These are phyloP conservation scores for Motacilla tschutschensis DNA, from an alignment of 2,113 vertebrate species.

Conservation along the genomic window DNA sequence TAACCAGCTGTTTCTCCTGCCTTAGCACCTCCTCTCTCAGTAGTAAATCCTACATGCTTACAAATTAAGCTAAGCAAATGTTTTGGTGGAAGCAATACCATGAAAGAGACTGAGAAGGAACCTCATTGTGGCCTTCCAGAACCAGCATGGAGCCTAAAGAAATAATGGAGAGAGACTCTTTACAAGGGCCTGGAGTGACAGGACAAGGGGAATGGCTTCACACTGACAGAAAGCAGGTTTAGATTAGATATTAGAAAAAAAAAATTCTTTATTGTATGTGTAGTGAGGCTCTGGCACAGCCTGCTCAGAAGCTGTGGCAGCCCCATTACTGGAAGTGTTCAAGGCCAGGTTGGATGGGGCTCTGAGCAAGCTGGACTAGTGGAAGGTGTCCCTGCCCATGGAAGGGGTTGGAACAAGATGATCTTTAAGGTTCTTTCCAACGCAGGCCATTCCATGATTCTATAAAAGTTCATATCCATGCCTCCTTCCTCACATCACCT, in stretches of 20 bases:
- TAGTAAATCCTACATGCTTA: neutral
- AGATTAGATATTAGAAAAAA: neutral
- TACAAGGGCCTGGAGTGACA: neutral
- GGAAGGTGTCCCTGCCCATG: neutral
- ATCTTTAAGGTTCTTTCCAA: neutral
- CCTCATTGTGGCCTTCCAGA: neutral
- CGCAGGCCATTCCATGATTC: neutral
- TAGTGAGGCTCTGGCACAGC: neutral
- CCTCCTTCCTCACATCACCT: neutral
- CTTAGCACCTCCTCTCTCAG: constrained; percentile 15
- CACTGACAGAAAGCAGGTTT: neutral
- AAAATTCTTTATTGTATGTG: neutral
- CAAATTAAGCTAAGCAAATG: neutral
- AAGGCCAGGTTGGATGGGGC: neutral
- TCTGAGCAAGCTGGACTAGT: neutral
- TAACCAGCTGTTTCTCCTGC: constrained; percentile 36
- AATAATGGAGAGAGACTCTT: neutral
- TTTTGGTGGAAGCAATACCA: neutral
- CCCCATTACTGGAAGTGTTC: neutral
- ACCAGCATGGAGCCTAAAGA: neutral
- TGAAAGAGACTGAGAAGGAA: neutral
- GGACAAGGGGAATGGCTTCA: neutral
- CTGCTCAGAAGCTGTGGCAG: neutral
- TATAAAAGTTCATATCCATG: neutral
- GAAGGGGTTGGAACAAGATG: neutral